Evolutionary conservation across 2,113 vertebrate genomes (phyloP).

Genomic region (Zosterops japonicus): DNA sequence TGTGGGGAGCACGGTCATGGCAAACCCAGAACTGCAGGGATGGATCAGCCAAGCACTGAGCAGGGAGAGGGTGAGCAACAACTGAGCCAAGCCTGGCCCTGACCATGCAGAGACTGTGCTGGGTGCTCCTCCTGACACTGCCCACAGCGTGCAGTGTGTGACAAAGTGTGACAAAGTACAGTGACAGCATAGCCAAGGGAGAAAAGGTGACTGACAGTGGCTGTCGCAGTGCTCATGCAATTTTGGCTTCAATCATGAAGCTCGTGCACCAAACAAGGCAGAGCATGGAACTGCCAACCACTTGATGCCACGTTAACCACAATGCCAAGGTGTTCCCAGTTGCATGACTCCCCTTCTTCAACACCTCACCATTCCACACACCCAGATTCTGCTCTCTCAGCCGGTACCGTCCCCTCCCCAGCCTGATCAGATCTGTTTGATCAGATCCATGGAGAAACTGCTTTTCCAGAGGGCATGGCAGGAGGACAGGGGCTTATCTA

Average conservation of each 20-base stretch:
- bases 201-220: rapidly evolving
- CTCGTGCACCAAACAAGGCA: not conserved
- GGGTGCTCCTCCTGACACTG: not conserved
- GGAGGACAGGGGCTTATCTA: not conserved
- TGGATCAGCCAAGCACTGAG: not conserved
- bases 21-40: rapidly evolving
- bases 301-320: rapidly evolving
- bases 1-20: rapidly evolving
- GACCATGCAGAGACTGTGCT: rapidly evolving
- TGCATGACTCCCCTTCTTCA: not conserved
- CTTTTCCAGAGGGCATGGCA: not conserved
- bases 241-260: not conserved
- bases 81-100: not conserved
- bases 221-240: not conserved
- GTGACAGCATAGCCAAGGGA: not conserved
- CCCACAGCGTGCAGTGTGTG: not conserved
- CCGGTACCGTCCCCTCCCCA: not conserved
- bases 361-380: not conserved
- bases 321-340: rapidly evolving
- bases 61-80: not conserved
- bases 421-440: not conserved
- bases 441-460: not conserved
- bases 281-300: rapidly evolving
- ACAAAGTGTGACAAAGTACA: not conserved
- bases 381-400: not conserved